Conservation (phyloP, 2,888 invertebrate genomes). For the Furcula furcula region DNA sequence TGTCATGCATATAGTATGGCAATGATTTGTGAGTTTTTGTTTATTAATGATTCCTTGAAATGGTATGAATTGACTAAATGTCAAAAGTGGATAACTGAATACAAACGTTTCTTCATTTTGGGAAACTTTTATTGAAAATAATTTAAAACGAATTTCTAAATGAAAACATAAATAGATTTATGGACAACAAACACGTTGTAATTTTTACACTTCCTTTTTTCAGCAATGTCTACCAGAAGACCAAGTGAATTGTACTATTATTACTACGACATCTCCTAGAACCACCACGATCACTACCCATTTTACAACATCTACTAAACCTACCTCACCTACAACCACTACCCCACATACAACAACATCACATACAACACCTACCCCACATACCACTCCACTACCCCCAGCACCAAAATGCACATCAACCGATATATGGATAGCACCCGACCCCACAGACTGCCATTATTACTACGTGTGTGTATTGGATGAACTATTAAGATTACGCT, state of each 20-base stretch:
- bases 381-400: not conserved
- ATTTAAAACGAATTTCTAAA: too few species aligned
- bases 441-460: not conserved
- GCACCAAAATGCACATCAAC: not conserved
- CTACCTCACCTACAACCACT: not conserved
- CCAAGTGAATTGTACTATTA: not conserved
- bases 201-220: not conserved
- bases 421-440: not conserved
- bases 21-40: too few species aligned
- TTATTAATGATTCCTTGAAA: too few species aligned
- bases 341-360: not conserved
- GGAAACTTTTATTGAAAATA: too few species aligned
- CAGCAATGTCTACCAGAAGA: not conserved
- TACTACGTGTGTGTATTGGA: slow-evolving; percentile 1
- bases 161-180: too few species aligned
- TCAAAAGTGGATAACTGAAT: too few species aligned
- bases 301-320: not conserved
- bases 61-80: too few species aligned
- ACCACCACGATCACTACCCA: not conserved
- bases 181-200: too few species aligned
- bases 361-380: not conserved
- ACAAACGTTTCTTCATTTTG: too few species aligned
- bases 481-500: too few species aligned
- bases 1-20: too few species aligned
- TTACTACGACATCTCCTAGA: not conserved